These are phyloP conservation scores for Prosopocoilus inquinatus DNA, from an alignment of 2,888 invertebrate species.

Conservation along the genomic window DNA sequence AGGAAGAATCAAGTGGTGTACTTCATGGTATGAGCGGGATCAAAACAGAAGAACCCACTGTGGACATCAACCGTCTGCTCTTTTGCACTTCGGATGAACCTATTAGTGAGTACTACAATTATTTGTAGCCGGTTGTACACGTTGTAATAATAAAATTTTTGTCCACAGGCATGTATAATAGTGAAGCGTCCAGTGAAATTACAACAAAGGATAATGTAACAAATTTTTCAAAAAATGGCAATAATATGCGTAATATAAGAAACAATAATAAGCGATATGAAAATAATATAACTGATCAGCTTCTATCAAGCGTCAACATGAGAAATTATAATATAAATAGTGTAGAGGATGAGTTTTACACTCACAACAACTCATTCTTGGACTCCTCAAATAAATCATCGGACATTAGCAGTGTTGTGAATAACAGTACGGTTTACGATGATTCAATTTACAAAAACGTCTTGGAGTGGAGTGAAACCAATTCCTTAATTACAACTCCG, in stretches of 20 bases:
- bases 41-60: conserved; percentile 12
- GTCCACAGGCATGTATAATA: conserved; percentile 1
- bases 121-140: neutral
- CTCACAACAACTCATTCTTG: neutral
- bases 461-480: neutral
- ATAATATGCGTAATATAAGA: neutral
- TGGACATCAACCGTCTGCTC: conserved; percentile 15
- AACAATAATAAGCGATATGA: neutral
- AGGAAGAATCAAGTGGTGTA: conserved; percentile 22
- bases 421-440: conserved; percentile 3
- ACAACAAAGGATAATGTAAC: neutral
- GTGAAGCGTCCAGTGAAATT: conserved; percentile 6
- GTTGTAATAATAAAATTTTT: neutral
- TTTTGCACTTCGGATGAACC: conserved; percentile 18
- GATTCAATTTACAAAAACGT: conserved; percentile 4
- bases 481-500: neutral
- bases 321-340: neutral
- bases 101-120: neutral
- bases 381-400: too few species aligned
- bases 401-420: neutral
- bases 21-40: conserved; percentile 18
- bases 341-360: neutral
- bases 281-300: neutral
- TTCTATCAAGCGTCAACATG: neutral
- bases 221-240: too few species aligned